Evolutionary conservation across 2,797 vertebrate genomes (phyloP), one percentile per base, ranked within the genome.

Genomic region (Enteromius trimaculatus): DNA sequence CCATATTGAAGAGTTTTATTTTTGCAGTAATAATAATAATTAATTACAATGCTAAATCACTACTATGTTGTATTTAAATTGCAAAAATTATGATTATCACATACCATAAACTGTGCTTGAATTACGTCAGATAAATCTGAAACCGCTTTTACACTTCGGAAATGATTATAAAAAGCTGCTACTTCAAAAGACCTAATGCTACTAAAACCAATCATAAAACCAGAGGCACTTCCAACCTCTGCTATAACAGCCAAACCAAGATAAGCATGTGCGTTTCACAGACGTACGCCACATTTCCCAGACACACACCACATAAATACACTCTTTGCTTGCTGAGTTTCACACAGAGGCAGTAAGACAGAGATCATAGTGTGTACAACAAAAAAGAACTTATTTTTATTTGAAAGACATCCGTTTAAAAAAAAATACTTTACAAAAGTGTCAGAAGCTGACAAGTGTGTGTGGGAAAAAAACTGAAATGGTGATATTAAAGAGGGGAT

Each of bases 351-450:
- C 69, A 69, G 29, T 39, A 66, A 60, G 29, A 79, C 65, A 70
- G 47, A 75, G 31, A 42, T 29, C 23, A 37, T 79, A 39, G 64
- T 37, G 60, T 37, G 64, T 23, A 66, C 53, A 62, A 70, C 71
- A 74, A 83, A 66, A 64, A 74, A 71, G 0, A 53, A 58, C 58
- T 16, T 42, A 47, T 34, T 44, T 86, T 84, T 88, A 86, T 84
- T 88, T 83, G 23, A 81, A 68, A 71, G 70, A 84, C 82, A 77
- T 80, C 55, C 17, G 55, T 77, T 78, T 64, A 85, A 83, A 77
- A 34, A 37, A 86, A 83, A 77, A 84, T 77, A 80, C 84, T 82
- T 47, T 84, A 88, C 86, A 90, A 89, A 92, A 85, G 70, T 79
- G 71, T 9, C 55, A 62, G 66, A 89, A 64, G 29, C 42, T 77